Conservation (phyloP, 2,113 vertebrate species). For the Rhipidura dahli region DNA sequence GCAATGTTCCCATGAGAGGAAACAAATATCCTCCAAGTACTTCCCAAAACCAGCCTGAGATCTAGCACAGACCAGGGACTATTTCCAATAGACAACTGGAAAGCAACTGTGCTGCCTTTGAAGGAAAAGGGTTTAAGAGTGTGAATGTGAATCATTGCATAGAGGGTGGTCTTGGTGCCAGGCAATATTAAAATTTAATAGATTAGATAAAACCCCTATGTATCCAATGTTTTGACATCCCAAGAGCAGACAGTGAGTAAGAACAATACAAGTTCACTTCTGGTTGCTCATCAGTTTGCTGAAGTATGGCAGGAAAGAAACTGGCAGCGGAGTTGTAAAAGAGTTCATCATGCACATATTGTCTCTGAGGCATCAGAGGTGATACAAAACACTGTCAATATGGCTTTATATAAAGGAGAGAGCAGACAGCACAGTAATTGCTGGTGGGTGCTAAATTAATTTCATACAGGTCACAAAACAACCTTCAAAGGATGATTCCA, state of each 20-base stretch:
- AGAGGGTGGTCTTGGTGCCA: neutral
- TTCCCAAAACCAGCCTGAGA: neutral
- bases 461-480: neutral
- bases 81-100: neutral
- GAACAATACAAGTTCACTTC: neutral
- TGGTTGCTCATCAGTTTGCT: neutral
- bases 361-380: neutral
- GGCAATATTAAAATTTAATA: neutral
- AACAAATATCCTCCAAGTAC: neutral
- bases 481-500: neutral
- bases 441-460: neutral
- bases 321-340: neutral
- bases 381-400: neutral
- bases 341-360: neutral
- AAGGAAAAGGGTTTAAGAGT: neutral
- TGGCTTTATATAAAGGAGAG: neutral
- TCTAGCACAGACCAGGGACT: neutral
- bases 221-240: neutral
- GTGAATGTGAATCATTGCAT: neutral
- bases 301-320: neutral
- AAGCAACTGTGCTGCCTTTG: neutral
- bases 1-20: neutral
- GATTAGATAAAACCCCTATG: neutral
- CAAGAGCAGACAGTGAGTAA: neutral
- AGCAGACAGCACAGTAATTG: neutral